Evolutionary conservation across 2,113 vertebrate genomes (phyloP), one percentile per base, ranked within the genome.

Genomic region (Neopipo cinnamomea): DNA sequence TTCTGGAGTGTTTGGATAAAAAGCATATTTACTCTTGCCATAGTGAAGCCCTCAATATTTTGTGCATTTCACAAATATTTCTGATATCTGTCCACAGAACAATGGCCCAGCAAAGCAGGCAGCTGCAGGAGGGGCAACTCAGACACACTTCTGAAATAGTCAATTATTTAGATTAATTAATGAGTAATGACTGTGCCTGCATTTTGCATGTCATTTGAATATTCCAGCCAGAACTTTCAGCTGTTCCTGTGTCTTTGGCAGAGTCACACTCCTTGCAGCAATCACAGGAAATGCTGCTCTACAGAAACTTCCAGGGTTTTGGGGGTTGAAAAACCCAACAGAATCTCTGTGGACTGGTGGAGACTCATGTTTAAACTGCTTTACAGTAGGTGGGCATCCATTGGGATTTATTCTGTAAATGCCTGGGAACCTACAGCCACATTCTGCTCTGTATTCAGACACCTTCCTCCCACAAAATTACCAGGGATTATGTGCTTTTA

Each of bases 81-180:
- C 55, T 75, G 41, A 13, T 25, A 63, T 47, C 37, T 81, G 68
- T 50, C 92, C 59, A 19, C 42, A 72, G 91, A 95, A 96, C 82
- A 92, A 95, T 20, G 76, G 91, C 83, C 47, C 70, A 87, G 89
- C 65, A 77, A 95, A 58, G 0, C 5, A 74, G 71, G 58, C 92
- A 95, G 91, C 95, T 95, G 93, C 87, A 80, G 85, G 82, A 85
- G 89, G 80, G 62, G 56, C 74, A 91, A 78, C 75, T 90, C 89
- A 94, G 93, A 65, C 56, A 56, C 28, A 53, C 52, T 47, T 73
- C 66, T 71, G 76, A 91, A 89, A 77, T 4, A 82, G 55, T 89
- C 63, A 96, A 59, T 92, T 92, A 95, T 81, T 90, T 65, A 94
- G 82, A 75, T 95, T 93, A 80, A 94, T 95, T 95, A 96, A 94